Percentiles rank a stretch among this genome's conserved stretches.
Conservation (phyloP, 92 coral and sea anemone species). For the Metridium senile region DNA sequence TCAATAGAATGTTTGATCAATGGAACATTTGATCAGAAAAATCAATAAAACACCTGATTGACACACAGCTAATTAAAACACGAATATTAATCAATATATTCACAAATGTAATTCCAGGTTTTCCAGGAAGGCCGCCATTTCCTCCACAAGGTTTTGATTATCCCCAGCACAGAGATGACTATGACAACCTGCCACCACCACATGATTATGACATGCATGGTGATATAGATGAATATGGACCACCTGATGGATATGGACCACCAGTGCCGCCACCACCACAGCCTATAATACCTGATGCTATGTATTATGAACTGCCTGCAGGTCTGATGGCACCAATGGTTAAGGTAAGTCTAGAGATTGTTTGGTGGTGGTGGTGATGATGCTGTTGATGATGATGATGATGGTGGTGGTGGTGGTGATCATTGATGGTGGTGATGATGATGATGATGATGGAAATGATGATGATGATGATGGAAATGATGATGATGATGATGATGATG, state of each 20-base stretch:
- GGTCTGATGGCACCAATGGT: slow-evolving; percentile 99
- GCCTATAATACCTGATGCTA: slow-evolving; percentile 87
- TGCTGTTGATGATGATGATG: no score
- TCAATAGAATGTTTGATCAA: no score
- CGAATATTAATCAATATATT: no score
- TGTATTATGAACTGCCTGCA: slow-evolving; percentile 98
- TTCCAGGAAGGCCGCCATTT: slow-evolving; percentile 74
- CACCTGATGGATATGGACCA: slow-evolving; percentile 48
- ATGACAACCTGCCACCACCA: slow-evolving; percentile 64
- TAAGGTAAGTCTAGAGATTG: slow-evolving; percentile 47
- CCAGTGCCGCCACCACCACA: slow-evolving; percentile 76
- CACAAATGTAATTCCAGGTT: neutral
- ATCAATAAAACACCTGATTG: no score
- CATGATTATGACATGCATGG: slow-evolving; percentile 57
- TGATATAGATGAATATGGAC: slow-evolving; percentile 42
- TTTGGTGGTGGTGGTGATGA: no score
- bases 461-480: no score
- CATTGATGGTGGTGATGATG: no score
- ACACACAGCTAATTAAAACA: no score
- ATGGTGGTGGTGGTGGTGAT: no score
- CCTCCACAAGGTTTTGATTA: slow-evolving; percentile 89
- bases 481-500: no score
- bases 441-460: no score
- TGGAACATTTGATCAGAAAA: no score
- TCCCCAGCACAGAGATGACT: slow-evolving; percentile 71